Percentiles rank a stretch among this genome's conserved stretches.
These are phyloP conservation scores for Liparis tanakae DNA, from an alignment of 2,797 vertebrate species.

Conservation along the genomic window DNA sequence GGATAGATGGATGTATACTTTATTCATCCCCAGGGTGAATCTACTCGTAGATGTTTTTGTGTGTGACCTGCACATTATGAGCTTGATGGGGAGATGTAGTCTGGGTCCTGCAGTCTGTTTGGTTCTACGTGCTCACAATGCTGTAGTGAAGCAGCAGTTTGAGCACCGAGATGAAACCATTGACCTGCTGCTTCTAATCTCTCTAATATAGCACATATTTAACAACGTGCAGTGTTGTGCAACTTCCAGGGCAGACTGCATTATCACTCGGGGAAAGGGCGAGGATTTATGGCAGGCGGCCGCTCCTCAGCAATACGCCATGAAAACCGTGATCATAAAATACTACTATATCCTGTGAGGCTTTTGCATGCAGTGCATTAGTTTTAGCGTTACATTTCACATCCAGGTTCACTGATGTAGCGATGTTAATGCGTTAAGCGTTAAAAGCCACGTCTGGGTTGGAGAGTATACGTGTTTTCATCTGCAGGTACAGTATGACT, in stretches of 20 bases:
- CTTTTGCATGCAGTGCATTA: constrained; percentile 15
- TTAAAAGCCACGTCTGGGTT: constrained; percentile 38
- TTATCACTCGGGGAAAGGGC: constrained; percentile 71
- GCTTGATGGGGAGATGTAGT: constrained; percentile 17
- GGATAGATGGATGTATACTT: no score
- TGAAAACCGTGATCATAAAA: constrained; percentile 35
- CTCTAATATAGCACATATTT: constrained; percentile 49
- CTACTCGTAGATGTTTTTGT: neutral
- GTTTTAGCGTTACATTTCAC: constrained; percentile 16
- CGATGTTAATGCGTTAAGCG: constrained; percentile 33
- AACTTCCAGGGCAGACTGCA: constrained; percentile 60
- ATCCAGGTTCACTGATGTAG: constrained; percentile 28
- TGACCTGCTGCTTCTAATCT: constrained; percentile 68
- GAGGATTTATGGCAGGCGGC: constrained; percentile 67
- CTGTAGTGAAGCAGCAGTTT: constrained; percentile 48
- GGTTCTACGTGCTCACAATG: constrained; percentile 1
- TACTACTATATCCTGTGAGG: constrained; percentile 18
- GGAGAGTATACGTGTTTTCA: constrained; percentile 46
- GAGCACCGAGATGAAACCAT: constrained; percentile 57
- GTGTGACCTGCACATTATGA: constrained; percentile 3
- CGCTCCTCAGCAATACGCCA: constrained; percentile 36
- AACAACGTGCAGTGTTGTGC: constrained; percentile 56
- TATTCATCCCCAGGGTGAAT: neutral
- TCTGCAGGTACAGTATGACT: constrained; percentile 64
- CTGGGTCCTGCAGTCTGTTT: neutral